A percentile compares a stretch with the other conserved stretches of the same genome.
Evolutionary conservation across 2,888 invertebrate species (phyloP).

Genomic region (Therioaphis trifolii): DNA sequence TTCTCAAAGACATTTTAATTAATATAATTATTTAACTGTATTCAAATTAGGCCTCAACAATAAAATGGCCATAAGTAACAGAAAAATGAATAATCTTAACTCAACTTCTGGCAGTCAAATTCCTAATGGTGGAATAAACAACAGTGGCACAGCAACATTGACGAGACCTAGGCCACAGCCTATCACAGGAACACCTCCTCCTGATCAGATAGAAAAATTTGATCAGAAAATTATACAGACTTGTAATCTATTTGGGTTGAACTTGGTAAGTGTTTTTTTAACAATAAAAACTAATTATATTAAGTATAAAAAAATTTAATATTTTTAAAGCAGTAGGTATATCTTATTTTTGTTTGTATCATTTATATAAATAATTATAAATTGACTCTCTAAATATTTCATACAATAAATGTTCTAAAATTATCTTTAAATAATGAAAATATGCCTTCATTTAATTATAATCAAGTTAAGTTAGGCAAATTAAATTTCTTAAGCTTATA

Average conservation of each 20-base stretch:
- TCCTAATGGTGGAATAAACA: slow-evolving; percentile 7
- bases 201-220: slow-evolving; percentile 85
- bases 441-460: too few species aligned
- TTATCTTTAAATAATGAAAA: too few species aligned
- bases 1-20: too few species aligned
- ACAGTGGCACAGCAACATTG: slow-evolving; percentile 67
- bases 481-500: too few species aligned
- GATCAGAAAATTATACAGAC: slow-evolving; percentile 91
- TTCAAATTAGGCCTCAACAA: slow-evolving; percentile 42
- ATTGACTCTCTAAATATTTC: too few species aligned
- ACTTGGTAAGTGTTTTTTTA: slow-evolving; percentile 75
- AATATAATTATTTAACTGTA: too few species aligned
- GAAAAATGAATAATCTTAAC: slow-evolving; percentile 41
- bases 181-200: slow-evolving; percentile 89
- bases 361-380: too few species aligned
- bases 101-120: slow-evolving; percentile 31
- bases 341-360: too few species aligned
- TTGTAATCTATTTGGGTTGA: slow-evolving; percentile 88
- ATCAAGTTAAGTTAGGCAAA: too few species aligned
- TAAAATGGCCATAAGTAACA: slow-evolving; percentile 29
- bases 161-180: slow-evolving; percentile 85
- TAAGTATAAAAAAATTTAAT: background rate
- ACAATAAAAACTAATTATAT: background rate
- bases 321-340: too few species aligned
- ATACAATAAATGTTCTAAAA: too few species aligned